phyloP scores from a whole-genome alignment of 1,140 invertebrate genomes.

The Ceratina japonica region DNA sequence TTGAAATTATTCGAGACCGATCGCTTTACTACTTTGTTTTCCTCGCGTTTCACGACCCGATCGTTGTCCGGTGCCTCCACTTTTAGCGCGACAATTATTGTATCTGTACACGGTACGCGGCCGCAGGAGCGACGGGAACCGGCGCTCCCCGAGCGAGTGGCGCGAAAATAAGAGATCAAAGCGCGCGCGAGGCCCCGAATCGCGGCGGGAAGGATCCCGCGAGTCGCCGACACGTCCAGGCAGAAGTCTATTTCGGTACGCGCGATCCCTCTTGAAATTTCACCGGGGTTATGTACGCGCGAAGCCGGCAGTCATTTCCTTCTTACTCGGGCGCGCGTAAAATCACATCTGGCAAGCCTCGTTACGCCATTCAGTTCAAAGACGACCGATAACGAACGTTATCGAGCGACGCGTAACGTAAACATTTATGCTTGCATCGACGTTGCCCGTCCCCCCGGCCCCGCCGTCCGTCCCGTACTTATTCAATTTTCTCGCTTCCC shows the following conservation, averaged over 20 bases:
- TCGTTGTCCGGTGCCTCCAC: too few relatives aligned
- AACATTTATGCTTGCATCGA: conserved; percentile 72
- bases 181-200: conserved; percentile 12
- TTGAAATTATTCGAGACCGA: background rate
- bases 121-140: background rate
- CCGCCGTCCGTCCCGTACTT: background rate
- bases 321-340: conserved; percentile 14
- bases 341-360: conserved; percentile 41
- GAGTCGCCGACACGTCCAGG: background rate
- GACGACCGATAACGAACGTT: conserved; percentile 65
- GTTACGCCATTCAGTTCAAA: conserved; percentile 52
- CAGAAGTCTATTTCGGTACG: conserved; percentile 48
- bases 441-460: conserved; percentile 49
- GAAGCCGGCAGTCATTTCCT: conserved; percentile 23
- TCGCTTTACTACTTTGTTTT: conserved; percentile 20
- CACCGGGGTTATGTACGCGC: conserved; percentile 9
- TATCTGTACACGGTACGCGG: background rate
- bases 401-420: conserved; percentile 66
- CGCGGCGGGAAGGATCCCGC: conserved; percentile 7
- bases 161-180: conserved; percentile 20
- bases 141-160: background rate
- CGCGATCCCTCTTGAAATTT: conserved; percentile 48
- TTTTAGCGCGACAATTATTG: background rate
- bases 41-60: background rate
- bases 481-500: conserved; percentile 45